Evolutionary conservation across 2,888 invertebrate genomes (phyloP), one percentile per base, ranked within the genome.

Genomic region (Dorcus parallelipipedus): DNA sequence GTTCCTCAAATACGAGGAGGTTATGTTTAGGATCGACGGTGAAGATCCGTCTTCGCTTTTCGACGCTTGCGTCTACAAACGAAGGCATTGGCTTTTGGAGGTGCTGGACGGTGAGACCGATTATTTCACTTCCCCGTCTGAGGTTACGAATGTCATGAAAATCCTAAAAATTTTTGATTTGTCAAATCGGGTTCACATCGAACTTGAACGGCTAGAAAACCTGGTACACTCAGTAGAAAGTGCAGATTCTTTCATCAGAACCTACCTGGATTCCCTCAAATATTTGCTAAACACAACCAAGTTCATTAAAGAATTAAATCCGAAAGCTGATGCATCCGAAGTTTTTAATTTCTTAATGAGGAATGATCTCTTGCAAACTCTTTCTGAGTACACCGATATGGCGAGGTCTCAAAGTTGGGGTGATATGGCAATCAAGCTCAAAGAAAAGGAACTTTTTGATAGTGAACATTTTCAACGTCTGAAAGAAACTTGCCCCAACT

Each of bases 21-120:
- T 53, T 9, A 47, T 60, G 38, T 65, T 71, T 33, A 64, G 64
- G 39, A 59, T 76, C 10, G 64, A 72, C 59, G 48, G 75, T 39
- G 61, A 63, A 41, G 68, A 73, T 63, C 66, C 74, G 26, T 62
- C 64, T 33, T 69, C 71, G 5, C 59, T 77, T 33, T 77, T 70
- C 65, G 69, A 73, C 63, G 75, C 71, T 65, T 71, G 71, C 51
- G 64, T 73, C 57, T 73, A 70, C 59, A 71, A 70, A 54, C 70
- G 70, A 10, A 58, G 67, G 39, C 76, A 78, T 64, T 79, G 79
- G 79, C 64, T 78, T 56, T 59, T 69, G 52, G 66, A 73, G 53
- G 56, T 74, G 42, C 58, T 77, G 33, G 64, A 68, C 38, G 66
- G 69, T 56, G 56, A 62, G 59, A 58, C 65, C 43, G 54, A 57